phyloP scores from a whole-genome alignment of 1,140 invertebrate species.

The Monochamus saltuarius region DNA sequence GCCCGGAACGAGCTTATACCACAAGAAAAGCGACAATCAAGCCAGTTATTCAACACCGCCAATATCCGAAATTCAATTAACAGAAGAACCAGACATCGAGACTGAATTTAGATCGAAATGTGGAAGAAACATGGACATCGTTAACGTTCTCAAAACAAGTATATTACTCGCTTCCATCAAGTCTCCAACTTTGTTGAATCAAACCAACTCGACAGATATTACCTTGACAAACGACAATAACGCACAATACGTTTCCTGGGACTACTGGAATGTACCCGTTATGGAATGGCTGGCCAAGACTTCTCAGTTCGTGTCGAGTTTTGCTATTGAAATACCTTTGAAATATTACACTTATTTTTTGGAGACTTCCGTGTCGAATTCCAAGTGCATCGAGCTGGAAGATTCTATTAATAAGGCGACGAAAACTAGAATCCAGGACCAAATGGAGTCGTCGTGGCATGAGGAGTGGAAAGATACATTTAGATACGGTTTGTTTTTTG shows the following conservation, averaged over 20 bases:
- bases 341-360: conserved; percentile 30
- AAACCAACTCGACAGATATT: conserved; percentile 12
- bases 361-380: conserved; percentile 36
- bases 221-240: conserved; percentile 8
- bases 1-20: conserved; percentile 52
- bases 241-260: conserved; percentile 41
- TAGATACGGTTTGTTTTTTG: conserved; percentile 23
- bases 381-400: conserved; percentile 40
- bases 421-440: conserved; percentile 48
- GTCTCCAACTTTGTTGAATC: too few species aligned
- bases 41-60: not conserved
- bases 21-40: conserved; percentile 13
- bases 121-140: conserved; percentile 23
- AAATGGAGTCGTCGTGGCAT: conserved; percentile 50
- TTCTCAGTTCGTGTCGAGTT: conserved; percentile 35
- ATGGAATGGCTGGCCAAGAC: conserved; percentile 54
- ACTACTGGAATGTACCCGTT: conserved; percentile 55
- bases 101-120: conserved; percentile 8
- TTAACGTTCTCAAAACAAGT: conserved; percentile 45
- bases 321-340: conserved; percentile 20
- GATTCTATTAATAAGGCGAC: conserved; percentile 47
- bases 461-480: conserved; percentile 49
- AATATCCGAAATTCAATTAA: not conserved
- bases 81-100: not conserved
- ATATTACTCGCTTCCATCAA: conserved; percentile 46